Percentiles rank a stretch among this genome's conserved stretches.
These are phyloP conservation scores for Micronisus gabar DNA, from an alignment of 2,113 vertebrate species.

Conservation along the genomic window DNA sequence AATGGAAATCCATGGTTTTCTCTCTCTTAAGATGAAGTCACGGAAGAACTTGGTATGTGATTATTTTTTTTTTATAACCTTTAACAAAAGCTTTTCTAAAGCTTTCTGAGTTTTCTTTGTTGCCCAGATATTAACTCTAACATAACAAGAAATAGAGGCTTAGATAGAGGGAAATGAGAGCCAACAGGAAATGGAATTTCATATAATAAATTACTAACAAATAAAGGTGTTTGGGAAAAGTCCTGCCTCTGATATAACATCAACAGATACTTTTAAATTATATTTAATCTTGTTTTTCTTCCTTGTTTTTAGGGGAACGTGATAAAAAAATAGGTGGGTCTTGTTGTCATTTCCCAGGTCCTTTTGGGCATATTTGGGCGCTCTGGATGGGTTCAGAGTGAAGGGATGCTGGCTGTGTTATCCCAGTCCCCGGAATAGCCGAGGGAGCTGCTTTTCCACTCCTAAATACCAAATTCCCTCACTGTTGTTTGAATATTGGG, in stretches of 20 bases:
- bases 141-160: fast-evolving
- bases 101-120: neutral
- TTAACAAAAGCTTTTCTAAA: neutral
- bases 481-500: too few species aligned
- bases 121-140: neutral
- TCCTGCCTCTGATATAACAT: neutral
- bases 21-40: neutral
- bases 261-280: neutral
- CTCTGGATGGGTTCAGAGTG: neutral
- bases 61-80: neutral
- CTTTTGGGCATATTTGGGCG: neutral
- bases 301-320: neutral
- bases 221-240: too few species aligned
- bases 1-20: neutral
- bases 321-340: neutral
- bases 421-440: fast-evolving
- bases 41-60: neutral
- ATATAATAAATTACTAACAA: neutral
- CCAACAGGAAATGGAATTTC: neutral
- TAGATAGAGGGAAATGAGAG: neutral
- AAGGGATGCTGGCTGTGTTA: neutral
- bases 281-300: neutral
- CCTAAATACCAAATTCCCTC: neutral
- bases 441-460: neutral
- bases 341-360: neutral